phyloP scores from a whole-genome alignment of 2,888 invertebrate genomes.

The Lithophane socia region DNA sequence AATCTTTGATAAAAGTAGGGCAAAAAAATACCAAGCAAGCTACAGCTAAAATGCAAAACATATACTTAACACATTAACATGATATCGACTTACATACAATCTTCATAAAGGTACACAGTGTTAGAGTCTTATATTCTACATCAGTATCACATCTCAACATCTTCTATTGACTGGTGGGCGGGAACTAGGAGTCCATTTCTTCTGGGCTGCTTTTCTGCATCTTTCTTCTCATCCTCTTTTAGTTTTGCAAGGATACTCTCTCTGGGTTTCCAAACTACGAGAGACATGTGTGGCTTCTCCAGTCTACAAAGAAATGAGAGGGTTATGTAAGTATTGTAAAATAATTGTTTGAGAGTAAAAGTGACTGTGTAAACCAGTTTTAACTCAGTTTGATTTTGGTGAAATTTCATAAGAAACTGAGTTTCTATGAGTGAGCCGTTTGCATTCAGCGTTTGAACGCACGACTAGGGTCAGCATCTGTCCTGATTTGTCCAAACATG shows the following conservation, averaged over 20 bases:
- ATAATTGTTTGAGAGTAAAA: constrained; percentile 27
- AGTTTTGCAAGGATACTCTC: constrained; percentile 84
- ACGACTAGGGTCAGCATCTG: background rate
- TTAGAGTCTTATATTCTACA: constrained; percentile 49
- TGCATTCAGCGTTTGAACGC: background rate
- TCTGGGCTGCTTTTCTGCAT: constrained; percentile 68
- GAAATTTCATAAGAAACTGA: constrained; percentile 11
- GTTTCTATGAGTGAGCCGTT: background rate
- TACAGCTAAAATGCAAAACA: constrained; percentile 42
- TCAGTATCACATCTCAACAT: constrained; percentile 84
- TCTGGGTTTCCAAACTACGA: constrained; percentile 95
- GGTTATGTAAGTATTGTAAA: background rate
- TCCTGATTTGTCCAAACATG: background rate
- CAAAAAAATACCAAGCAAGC: constrained; percentile 34
- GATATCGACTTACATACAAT: constrained; percentile 61
- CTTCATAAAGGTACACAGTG: constrained; percentile 63
- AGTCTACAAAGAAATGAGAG: constrained; percentile 79
- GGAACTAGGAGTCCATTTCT: constrained; percentile 81
- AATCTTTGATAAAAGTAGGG: background rate
- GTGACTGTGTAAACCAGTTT: constrained; percentile 20
- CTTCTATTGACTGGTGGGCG: constrained; percentile 77
- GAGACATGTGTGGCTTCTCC: constrained; percentile 94
- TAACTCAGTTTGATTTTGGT: constrained; percentile 3
- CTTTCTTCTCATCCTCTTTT: constrained; percentile 77
- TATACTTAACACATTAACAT: constrained; percentile 47